Evolutionary conservation across 2,888 invertebrate genomes (phyloP), one percentile per base, ranked within the genome.

Genomic region (Magallana nippona): DNA sequence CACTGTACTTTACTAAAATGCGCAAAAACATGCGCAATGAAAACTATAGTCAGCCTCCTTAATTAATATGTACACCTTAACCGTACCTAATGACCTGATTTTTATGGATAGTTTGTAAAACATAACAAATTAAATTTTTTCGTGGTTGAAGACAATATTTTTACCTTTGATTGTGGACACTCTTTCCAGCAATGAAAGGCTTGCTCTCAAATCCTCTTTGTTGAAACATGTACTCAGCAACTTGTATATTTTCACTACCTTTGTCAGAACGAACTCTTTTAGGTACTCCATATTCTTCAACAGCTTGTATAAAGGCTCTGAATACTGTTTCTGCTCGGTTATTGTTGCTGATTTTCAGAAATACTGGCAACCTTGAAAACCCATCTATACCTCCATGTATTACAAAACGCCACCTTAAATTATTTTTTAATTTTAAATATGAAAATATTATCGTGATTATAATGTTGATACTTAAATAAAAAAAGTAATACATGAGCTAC

Each of bases 301-400:
- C 82, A 62, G 78, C 83, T 10, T 57, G 56, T 10, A 82, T 44
- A 81, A 87, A 86, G 13, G 10, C 17, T 10, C 22, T 15, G 2
- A 84, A 56, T 10, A 80, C 87, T 10, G 80, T 57, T 22, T 79
- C 19, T 1, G 81, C 63, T 44, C 58, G 79, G 55, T 87, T 87
- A 81, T 55, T 78, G 10, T 62, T 27, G 13, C 81, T 78, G 11
- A 62, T 57, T 11, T 57, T 32, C 22, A 86, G 55, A 60, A 81
- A 87, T 3, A 80, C 55, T 2, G 85, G 81, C 15, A 87, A 55
- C 5, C 85, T 22, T 19, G 83, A 82, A 56, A 77, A 79, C 2
- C 86, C 87, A 84, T 87, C 87, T 55, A 86, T 86, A 1, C 85
- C 82, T 10, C 85, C 87, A 84, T 87, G 87, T n/a, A 86, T 77